phyloP scores from a whole-genome alignment of 2,888 invertebrate genomes.

The Ichneumoninae sp. region DNA sequence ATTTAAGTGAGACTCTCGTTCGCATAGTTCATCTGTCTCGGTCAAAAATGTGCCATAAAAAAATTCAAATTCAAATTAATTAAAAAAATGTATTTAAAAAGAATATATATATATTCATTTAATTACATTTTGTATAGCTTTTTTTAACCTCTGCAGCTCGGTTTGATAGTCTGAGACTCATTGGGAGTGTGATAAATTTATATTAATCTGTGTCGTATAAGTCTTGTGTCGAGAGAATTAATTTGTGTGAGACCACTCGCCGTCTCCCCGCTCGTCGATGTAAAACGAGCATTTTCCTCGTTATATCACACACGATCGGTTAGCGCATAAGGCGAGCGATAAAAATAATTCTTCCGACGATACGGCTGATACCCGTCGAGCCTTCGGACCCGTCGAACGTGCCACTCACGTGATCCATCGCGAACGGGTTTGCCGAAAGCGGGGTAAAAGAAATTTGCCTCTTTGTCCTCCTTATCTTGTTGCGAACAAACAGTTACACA shows the following conservation, averaged over 20 bases:
- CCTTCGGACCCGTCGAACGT: slow-evolving; percentile 34
- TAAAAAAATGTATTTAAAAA: neutral
- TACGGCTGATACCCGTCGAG: neutral
- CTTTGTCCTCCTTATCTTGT: slow-evolving; percentile 51
- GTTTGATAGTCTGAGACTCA: neutral
- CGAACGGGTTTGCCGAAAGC: slow-evolving; percentile 34
- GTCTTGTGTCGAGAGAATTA: neutral
- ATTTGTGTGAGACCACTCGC: neutral
- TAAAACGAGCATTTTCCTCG: neutral
- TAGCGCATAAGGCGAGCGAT: neutral
- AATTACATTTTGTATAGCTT: neutral
- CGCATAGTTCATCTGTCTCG: neutral
- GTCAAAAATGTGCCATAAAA: neutral
- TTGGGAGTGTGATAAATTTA: neutral
- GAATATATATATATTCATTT: neutral
- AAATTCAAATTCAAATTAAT: neutral
- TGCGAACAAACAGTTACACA: slow-evolving; percentile 58
- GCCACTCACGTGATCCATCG: slow-evolving; percentile 45
- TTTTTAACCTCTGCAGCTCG: neutral
- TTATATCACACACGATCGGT: neutral
- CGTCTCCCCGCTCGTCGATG: neutral
- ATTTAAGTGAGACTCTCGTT: neutral
- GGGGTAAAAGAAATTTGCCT: slow-evolving; percentile 39
- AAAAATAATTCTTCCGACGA: slow-evolving; percentile 11
- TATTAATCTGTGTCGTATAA: neutral